These are phyloP conservation scores for Entosphenus tridentatus DNA, from an alignment of 2,113 vertebrate species.

Conservation along the genomic window DNA sequence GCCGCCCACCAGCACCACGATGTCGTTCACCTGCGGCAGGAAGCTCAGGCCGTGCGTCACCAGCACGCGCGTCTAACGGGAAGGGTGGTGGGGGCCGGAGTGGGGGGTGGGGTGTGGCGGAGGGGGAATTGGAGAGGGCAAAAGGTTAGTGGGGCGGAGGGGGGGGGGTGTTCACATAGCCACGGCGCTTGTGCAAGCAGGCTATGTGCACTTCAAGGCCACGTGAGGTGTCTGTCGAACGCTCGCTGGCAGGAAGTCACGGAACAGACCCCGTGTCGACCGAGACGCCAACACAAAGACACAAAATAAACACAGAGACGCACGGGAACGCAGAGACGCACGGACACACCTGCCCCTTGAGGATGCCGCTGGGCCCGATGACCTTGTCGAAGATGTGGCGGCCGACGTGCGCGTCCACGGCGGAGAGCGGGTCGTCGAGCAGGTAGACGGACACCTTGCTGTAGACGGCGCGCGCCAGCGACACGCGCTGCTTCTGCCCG, in stretches of 20 bases:
- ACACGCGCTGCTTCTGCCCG: constrained; percentile 79
- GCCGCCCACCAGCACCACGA: constrained; percentile 58
- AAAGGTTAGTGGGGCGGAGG: too few species aligned
- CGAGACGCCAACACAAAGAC: neutral
- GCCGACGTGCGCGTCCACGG: constrained; percentile 73
- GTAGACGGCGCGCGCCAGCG: constrained; percentile 63
- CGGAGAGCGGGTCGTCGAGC: constrained; percentile 69
- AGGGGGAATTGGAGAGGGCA: too few species aligned
- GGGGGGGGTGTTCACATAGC: too few species aligned
- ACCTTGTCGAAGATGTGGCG: constrained; percentile 81
- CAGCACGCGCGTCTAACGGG: constrained; percentile 47
- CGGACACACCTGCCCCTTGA: constrained; percentile 41
- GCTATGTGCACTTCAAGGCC: too few species aligned
- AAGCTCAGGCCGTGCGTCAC: constrained; percentile 80
- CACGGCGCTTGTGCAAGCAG: too few species aligned
- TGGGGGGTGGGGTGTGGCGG: too few species aligned
- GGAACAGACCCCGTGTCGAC: neutral
- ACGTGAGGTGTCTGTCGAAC: too few species aligned
- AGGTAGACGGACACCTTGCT: constrained; percentile 46
- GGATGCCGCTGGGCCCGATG: constrained; percentile 58
- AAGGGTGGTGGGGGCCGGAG: neutral
- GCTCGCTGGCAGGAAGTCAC: too few species aligned
- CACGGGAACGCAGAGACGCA: neutral
- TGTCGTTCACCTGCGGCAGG: constrained; percentile 65
- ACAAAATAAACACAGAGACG: neutral